Evolutionary conservation across 2,113 vertebrate genomes (phyloP).

Genomic region (Anoura caudifer): DNA sequence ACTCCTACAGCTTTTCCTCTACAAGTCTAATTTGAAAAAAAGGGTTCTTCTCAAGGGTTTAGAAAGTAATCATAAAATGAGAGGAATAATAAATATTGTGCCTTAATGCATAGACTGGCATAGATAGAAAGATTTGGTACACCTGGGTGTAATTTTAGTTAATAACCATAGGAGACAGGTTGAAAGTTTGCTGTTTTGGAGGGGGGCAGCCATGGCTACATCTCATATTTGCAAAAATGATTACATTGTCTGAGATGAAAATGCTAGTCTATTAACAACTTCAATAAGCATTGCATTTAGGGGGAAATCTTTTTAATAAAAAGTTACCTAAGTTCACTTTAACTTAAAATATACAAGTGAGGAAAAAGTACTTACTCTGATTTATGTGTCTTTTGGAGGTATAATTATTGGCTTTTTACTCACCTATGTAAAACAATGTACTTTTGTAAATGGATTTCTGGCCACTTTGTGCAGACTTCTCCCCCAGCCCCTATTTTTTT

Average conservation of each 20-base stretch:
- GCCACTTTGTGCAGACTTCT: constrained; percentile 83
- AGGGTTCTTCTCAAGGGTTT: constrained; percentile 85
- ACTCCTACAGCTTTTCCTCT: constrained; percentile 75
- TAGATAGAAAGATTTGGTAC: constrained; percentile 81
- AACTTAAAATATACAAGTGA: constrained; percentile 86
- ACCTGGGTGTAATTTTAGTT: constrained; percentile 85
- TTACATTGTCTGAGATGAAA: constrained; percentile 84
- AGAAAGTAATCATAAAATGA: constrained; percentile 85
- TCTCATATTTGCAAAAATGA: constrained; percentile 84
- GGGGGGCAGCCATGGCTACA: constrained; percentile 68
- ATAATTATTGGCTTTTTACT: constrained; percentile 91
- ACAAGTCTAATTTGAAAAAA: constrained; percentile 79
- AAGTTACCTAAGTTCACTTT: constrained; percentile 84
- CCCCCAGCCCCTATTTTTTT: background rate
- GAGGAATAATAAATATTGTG: constrained; percentile 86
- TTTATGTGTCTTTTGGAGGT: constrained; percentile 87
- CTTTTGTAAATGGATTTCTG: constrained; percentile 91
- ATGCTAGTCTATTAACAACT: constrained; percentile 81
- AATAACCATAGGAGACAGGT: constrained; percentile 85
- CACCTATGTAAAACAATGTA: constrained; percentile 90
- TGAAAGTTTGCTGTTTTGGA: constrained; percentile 83
- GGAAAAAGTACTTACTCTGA: constrained; percentile 86
- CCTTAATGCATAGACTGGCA: constrained; percentile 78
- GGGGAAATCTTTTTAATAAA: constrained; percentile 81
- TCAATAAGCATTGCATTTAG: constrained; percentile 80